Conservation (phyloP, 2,888 invertebrate genomes). For the Bembecia ichneumoniformis region DNA sequence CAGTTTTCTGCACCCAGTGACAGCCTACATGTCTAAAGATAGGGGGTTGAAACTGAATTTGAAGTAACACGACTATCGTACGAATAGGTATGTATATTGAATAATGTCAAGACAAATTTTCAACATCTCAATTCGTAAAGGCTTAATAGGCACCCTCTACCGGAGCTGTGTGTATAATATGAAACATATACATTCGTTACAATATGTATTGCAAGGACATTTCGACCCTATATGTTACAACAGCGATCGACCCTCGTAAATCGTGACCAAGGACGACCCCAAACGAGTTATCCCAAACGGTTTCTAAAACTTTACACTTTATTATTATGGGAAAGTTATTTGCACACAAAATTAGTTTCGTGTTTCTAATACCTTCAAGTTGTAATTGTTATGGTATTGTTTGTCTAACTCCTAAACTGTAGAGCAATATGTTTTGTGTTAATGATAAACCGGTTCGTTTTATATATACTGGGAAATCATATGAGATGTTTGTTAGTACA, state of each 20-base stretch:
- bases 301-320: constrained; percentile 1
- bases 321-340: background rate
- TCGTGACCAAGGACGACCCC: constrained; percentile 25
- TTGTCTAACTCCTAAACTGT: background rate
- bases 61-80: too few species aligned
- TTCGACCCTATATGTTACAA: constrained; percentile 10
- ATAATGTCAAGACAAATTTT: too few species aligned
- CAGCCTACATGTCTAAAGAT: too few species aligned
- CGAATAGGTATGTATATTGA: too few species aligned
- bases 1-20: too few species aligned
- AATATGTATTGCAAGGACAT: background rate
- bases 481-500: too few species aligned
- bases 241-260: constrained; percentile 27
- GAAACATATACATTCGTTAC: background rate
- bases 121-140: too few species aligned
- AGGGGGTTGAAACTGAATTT: too few species aligned
- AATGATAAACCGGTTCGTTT: background rate
- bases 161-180: too few species aligned
- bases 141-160: too few species aligned
- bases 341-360: background rate
- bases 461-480: too few species aligned
- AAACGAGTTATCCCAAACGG: constrained; percentile 12
- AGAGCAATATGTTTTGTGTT: background rate
- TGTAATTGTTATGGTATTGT: background rate
- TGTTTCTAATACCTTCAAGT: background rate